Base-by-base conservation (phyloP, 2,888 invertebrate genomes). In the Hecatera dysodea region DNA sequence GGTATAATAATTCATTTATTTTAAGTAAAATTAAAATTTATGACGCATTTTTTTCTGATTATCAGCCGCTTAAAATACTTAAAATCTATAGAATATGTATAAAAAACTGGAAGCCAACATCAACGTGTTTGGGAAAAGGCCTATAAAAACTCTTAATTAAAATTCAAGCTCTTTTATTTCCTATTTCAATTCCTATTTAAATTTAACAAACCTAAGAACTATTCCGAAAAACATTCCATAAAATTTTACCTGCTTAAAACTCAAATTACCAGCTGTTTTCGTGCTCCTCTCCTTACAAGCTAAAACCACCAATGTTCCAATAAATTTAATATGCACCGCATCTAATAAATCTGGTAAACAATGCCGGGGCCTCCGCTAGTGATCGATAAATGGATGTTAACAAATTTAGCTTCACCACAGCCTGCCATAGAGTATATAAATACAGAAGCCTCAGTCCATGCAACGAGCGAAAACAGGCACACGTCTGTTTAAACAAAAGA, bases 271-370 rank as follows among this genome's bases (percentile, higher is more conserved):
- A 24, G 17, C 8, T 60, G 27, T 56, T 76, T 57, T 74, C 22
- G n/a, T 67, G 17, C 17, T 46, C 67, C 6, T 39, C 22, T 15
- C 1, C 17, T n/a, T 9, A 42, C 5, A 63, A 59, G 8, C 1
- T 50, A 44, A 60, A 46, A 46, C 6, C 12, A 1, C 24, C n/a
- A 50, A 33, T 53, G 19, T 48, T 67, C 15, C 33, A 39, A 29
- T 70, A 74, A 76, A 79, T 75, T 80, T 70, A 79, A 75, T 76
- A 84, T 76, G 81, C 72, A 62, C 66, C 39, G 70, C 67, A 22
- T 63, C 52, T 74, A 76, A 82, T 81, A 69, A 76, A 73, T 69
- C 72, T 70, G 29, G 67, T 73, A 81, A 78, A 83, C 71, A 81
- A 65, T 46, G 55, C 12, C n/a, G 55, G 66, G 52, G 81, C 69